Conservation (phyloP, 2,888 invertebrate genomes). For the Apoderus coryli region DNA sequence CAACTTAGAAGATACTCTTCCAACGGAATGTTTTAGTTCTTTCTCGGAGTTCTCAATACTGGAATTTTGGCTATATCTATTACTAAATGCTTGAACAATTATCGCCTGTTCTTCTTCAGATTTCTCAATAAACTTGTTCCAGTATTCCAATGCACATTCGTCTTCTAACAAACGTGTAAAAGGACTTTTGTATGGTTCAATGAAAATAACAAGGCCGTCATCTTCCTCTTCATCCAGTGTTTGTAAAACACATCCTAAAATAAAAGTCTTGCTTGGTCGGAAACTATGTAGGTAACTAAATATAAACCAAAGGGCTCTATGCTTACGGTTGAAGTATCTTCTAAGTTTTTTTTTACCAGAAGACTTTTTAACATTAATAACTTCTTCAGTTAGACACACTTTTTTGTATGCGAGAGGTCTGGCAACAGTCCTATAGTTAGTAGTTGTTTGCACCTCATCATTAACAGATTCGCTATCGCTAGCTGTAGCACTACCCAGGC, state of each 20-base stretch:
- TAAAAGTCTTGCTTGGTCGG: slow-evolving; percentile 2
- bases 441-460: slow-evolving; percentile 17
- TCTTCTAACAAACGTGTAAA: slow-evolving; percentile 23
- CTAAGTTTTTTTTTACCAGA: slow-evolving; percentile 24
- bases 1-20: slow-evolving; percentile 23
- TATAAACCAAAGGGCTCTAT: not conserved
- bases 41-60: slow-evolving; percentile 3
- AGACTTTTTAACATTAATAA: slow-evolving; percentile 18
- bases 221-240: slow-evolving; percentile 24
- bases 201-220: slow-evolving; percentile 18
- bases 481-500: slow-evolving; percentile 21
- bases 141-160: slow-evolving; percentile 22
- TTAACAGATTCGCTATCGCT: slow-evolving; percentile 24
- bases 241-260: slow-evolving; percentile 22
- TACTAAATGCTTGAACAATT: slow-evolving; percentile 10
- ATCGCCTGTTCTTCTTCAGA: slow-evolving; percentile 24
- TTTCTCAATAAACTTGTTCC: slow-evolving; percentile 26
- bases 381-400: slow-evolving; percentile 17
- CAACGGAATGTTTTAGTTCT: slow-evolving; percentile 17
- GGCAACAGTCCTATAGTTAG: slow-evolving; percentile 11
- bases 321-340: slow-evolving; percentile 24
- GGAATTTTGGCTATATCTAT: slow-evolving; percentile 12
- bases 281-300: no score
- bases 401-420: slow-evolving; percentile 15
- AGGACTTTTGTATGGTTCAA: slow-evolving; percentile 24